A percentile compares a stretch with the other conserved stretches of the same genome.
Evolutionary conservation across 2,888 invertebrate species (phyloP).

Genomic region (Aricia artaxerxes): DNA sequence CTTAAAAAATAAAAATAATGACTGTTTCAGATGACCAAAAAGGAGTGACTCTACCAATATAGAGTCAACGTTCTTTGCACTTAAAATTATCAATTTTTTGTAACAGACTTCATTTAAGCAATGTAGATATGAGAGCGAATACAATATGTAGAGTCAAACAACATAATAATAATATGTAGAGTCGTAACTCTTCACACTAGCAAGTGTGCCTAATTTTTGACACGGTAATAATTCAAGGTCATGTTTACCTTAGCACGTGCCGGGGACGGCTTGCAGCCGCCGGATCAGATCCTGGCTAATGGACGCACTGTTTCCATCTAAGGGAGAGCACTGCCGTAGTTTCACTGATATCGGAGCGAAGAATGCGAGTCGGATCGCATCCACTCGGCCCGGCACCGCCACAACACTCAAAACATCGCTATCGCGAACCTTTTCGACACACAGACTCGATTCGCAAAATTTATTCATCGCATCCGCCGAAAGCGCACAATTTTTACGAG

Average conservation of each 20-base stretch:
- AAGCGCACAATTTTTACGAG: constrained; percentile 72
- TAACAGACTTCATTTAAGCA: neutral
- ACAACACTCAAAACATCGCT: constrained; percentile 76
- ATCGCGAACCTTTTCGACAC: constrained; percentile 76
- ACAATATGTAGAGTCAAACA: neutral
- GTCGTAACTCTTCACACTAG: neutral
- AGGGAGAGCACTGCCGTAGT: constrained; percentile 52
- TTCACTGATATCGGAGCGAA: constrained; percentile 57
- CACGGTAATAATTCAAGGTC: constrained; percentile 48
- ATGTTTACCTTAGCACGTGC: constrained; percentile 69
- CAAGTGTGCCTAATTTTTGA: constrained; percentile 14
- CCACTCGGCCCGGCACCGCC: constrained; percentile 71
- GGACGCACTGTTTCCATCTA: constrained; percentile 45
- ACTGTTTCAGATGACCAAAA: no score
- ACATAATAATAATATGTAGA: neutral
- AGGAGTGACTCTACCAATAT: neutral
- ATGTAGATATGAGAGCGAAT: neutral
- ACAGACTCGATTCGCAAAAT: constrained; percentile 78
- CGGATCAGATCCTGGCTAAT: constrained; percentile 50
- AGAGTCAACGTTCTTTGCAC: neutral
- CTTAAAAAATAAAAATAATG: neutral
- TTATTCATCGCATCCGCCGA: constrained; percentile 80
- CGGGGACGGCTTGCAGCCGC: constrained; percentile 48
- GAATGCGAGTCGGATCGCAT: constrained; percentile 58
- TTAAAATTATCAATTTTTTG: neutral